Evolutionary conservation across 2,113 vertebrate genomes (phyloP).

Genomic region (Aptenodytes forsteri): DNA sequence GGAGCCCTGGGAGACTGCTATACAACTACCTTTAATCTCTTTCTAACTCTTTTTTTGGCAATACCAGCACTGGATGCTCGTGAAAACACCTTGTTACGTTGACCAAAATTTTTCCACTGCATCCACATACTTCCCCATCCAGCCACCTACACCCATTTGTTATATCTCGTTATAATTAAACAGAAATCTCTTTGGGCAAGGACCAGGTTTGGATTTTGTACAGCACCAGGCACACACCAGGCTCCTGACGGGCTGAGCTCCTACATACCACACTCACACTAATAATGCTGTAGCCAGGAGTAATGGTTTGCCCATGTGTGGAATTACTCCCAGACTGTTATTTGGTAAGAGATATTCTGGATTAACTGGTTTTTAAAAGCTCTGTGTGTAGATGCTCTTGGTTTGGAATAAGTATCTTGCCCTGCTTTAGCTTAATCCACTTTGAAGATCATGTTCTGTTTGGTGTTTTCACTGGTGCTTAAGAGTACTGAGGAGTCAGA

Average conservation of each 20-base stretch:
- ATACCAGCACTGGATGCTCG: fast-evolving
- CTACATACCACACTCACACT: fast-evolving
- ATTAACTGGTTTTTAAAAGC: constrained; percentile 47
- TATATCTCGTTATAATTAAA: background rate
- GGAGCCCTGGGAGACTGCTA: background rate
- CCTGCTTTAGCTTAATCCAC: constrained; percentile 60
- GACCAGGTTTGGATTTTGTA: background rate
- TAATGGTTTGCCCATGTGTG: background rate
- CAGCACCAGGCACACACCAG: background rate
- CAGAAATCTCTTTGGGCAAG: background rate
- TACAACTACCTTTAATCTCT: background rate
- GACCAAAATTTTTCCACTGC: background rate
- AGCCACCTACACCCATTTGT: background rate
- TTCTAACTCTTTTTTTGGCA: background rate
- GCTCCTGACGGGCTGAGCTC: background rate
- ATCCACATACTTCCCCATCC: background rate
- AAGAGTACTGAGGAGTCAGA: background rate
- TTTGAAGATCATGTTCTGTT: constrained; percentile 36
- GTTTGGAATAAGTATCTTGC: constrained; percentile 36
- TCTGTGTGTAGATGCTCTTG: constrained; percentile 5
- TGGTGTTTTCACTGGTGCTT: constrained; percentile 44
- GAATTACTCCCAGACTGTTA: background rate
- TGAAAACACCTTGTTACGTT: background rate
- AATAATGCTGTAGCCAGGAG: background rate
- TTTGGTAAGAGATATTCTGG: background rate